Base-by-base conservation (phyloP, 2,797 vertebrate species). In the Lepidocolaptes lacrymiger region DNA sequence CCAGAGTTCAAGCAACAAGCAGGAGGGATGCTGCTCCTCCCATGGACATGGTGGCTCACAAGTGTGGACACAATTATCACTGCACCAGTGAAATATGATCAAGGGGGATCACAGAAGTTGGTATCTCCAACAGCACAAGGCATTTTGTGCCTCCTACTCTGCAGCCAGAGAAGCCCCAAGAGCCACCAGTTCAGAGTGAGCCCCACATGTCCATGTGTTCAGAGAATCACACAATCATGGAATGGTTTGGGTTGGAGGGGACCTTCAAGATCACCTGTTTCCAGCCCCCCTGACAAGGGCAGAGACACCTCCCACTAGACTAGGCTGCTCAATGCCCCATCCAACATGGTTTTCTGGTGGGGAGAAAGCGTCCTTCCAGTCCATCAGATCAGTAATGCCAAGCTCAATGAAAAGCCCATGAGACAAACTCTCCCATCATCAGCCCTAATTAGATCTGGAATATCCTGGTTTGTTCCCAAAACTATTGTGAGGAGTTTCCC, bases 401-500 rank as follows among this genome's bases (percentile, higher is more conserved):
- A 91, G 17, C 21, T 84, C 39, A 41, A 20, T 0, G 0, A 71
- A 64, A 56, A 75, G 26, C 19, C 49, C 36, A 51, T 12, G 17
- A 67, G 39, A 75, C 2, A 83, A 90, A 61, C 9, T 1, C 4
- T 58, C 9, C 30, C 18, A 52, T 20, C 30, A 73, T 18, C 48
- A 73, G 24, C 13, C 17, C 75, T 34, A 11, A 39, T n/a, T 55
- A 32, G 7, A 46, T 24, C 28, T 66, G n/a, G 4, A n/a, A 26
- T 2, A 34, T 28, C 24, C 21, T 37, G 20, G 22, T 67, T 76
- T 46, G 9, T 24, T 39, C 13, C 26, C 18, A 28, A 19, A 46
- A 0, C 3, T 19, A 23, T 7, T 72, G 5, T n/a, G 52, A 59
- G 26, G 15, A 76, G n/a, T 7, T 4, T 3, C 4, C 3, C 8